Base-by-base conservation (phyloP, 1,140 invertebrate species). In the Ctenoplectra terminalis region DNA sequence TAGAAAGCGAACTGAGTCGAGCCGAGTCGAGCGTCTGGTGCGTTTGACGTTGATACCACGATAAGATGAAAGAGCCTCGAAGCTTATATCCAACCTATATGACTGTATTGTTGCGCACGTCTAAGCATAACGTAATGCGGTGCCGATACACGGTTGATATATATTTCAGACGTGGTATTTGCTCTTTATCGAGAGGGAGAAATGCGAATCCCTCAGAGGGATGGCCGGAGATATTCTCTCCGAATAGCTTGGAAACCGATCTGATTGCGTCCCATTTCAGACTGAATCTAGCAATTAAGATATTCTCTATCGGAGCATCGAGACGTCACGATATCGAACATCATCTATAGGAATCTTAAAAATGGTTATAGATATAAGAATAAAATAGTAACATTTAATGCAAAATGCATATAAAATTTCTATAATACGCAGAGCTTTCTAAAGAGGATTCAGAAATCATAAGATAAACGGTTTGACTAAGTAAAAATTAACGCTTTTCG, bases 31-130 rank as follows among this genome's bases (percentile, higher is more conserved):
- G 91, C 88, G 90, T 89, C 91, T 91, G 90, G 91, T 93, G 93
- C 89, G 90, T 93, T 93, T 93, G 93, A 94, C 93, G 92, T 94
- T 94, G 93, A 94, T 93, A 93, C 92, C 90, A 89, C 88, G 93
- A 93, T 94, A 94, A 94, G 92, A 93, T 93, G 92, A 94, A 94
- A 94, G 92, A 93, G 91, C 89, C 89, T 90, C 89, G 89, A 90
- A 91, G 91, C 91, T 92, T 93, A 92, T 92, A 93, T 92, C 91
- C 88, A 88, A 91, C 89, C 91, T 92, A 91, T 92, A 91, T 89
- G 89, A 90, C 88, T 90, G 91, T 92, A 92, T 92, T 91, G 91
- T 92, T 91, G 90, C 90, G 89, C 91, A 92, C 88, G 91, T 91
- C 91, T 93, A 91, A 92, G 92, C 91, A 92, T 92, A 92, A 92